phyloP scores from a whole-genome alignment of 2,113 vertebrate genomes.

The Corythornis cristatus region DNA sequence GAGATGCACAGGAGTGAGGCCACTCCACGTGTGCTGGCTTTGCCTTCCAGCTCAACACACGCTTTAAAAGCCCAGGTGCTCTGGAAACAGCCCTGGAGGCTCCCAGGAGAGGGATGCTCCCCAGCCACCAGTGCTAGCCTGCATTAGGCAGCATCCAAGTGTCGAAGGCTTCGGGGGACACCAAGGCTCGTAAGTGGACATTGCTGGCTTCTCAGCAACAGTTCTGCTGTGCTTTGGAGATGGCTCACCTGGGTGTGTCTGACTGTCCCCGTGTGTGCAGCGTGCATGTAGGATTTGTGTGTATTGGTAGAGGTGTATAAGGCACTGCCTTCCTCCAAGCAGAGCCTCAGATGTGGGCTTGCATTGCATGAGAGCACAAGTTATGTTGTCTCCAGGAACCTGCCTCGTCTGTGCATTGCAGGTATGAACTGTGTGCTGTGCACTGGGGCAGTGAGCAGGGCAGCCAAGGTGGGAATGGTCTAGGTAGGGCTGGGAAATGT shows the following conservation, averaged over 20 bases:
- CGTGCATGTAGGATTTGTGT: rapidly evolving
- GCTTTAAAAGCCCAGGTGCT: background rate
- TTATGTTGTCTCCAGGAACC: background rate
- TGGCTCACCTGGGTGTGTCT: rapidly evolving
- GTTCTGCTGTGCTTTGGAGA: background rate
- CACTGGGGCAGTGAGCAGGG: background rate
- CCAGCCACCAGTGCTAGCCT: background rate
- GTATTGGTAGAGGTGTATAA: background rate
- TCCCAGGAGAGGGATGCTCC: background rate
- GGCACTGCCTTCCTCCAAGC: background rate
- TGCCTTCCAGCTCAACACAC: background rate
- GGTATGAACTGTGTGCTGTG: background rate
- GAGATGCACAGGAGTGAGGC: background rate
- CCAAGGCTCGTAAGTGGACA: background rate
- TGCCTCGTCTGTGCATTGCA: rapidly evolving
- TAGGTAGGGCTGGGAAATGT: background rate
- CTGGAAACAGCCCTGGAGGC: background rate
- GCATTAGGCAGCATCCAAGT: background rate
- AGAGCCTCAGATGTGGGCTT: rapidly evolving
- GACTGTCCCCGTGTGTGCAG: background rate
- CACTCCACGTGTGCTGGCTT: rapidly evolving
- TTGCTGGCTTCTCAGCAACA: background rate
- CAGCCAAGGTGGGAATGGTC: background rate
- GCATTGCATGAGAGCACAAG: rapidly evolving
- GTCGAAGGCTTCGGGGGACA: background rate